phyloP scores from a whole-genome alignment of 1,140 invertebrate species.

The Metopolophium dirhodum region DNA sequence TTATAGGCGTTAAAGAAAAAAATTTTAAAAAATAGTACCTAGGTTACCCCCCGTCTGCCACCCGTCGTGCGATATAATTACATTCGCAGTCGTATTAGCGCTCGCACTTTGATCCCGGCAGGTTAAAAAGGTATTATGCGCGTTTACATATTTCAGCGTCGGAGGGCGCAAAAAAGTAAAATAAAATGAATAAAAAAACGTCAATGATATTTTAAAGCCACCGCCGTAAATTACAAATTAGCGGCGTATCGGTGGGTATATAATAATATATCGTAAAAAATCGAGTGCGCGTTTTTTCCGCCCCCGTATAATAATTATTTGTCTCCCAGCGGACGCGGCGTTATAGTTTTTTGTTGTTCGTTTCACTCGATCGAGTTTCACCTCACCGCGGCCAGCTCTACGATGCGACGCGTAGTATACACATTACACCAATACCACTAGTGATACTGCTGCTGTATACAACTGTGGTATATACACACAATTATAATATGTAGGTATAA shows the following conservation, averaged over 20 bases:
- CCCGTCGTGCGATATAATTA: background rate
- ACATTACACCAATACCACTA: too few relatives aligned
- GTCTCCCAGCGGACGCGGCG: background rate
- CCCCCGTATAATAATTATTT: background rate
- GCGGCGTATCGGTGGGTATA: background rate
- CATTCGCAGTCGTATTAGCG: background rate
- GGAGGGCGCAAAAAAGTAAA: background rate
- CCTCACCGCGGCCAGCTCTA: background rate
- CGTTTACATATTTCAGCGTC: background rate
- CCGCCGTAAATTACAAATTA: conserved; percentile 16
- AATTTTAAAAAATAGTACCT: background rate
- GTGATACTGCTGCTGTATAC: background rate
- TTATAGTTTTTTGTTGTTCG: background rate
- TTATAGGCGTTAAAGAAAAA: background rate
- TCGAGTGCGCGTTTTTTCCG: background rate
- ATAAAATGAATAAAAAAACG: background rate
- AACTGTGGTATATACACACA: too few relatives aligned
- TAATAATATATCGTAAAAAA: background rate
- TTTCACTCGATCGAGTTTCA: background rate
- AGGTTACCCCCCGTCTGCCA: background rate
- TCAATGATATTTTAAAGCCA: background rate
- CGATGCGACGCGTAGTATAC: too few relatives aligned
- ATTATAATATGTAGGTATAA: background rate
- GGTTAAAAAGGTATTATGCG: conserved; percentile 21
- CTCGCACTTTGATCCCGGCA: background rate